Conservation (phyloP, 1,140 invertebrate genomes). For the Drosophila sturtevanti region DNA sequence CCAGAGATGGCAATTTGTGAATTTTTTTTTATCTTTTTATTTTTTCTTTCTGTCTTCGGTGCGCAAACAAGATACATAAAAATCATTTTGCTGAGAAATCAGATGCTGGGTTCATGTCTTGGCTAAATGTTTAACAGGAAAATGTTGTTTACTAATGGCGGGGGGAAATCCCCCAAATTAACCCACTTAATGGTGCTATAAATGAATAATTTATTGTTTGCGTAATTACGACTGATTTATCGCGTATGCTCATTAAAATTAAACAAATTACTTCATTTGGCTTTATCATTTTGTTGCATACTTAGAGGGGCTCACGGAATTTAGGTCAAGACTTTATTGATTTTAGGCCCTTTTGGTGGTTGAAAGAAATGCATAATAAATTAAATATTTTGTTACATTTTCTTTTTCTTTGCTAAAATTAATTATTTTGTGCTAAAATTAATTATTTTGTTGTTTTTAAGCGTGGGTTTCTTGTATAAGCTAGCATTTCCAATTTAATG, state of each 20-base stretch:
- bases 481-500: too few relatives aligned
- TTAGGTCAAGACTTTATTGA: too few relatives aligned
- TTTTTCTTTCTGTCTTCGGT: background rate
- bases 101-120: constrained; percentile 37
- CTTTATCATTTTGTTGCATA: background rate
- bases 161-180: background rate
- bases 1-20: constrained; percentile 32
- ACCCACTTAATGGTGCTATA: background rate
- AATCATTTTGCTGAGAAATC: constrained; percentile 20
- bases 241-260: background rate
- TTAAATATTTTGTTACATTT: too few relatives aligned
- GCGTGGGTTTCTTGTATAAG: too few relatives aligned
- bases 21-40: constrained; percentile 7
- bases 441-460: too few relatives aligned
- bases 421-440: too few relatives aligned
- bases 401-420: too few relatives aligned
- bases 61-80: constrained; percentile 34
- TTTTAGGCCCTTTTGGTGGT: too few relatives aligned
- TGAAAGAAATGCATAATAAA: too few relatives aligned
- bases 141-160: background rate
- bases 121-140: constrained; percentile 29
- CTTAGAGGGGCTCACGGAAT: background rate
- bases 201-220: background rate
- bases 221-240: background rate
- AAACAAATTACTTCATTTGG: background rate